These are phyloP conservation scores for Caiman crocodilus DNA, from an alignment of 2,797 vertebrate genomes.

Conservation along the genomic window DNA sequence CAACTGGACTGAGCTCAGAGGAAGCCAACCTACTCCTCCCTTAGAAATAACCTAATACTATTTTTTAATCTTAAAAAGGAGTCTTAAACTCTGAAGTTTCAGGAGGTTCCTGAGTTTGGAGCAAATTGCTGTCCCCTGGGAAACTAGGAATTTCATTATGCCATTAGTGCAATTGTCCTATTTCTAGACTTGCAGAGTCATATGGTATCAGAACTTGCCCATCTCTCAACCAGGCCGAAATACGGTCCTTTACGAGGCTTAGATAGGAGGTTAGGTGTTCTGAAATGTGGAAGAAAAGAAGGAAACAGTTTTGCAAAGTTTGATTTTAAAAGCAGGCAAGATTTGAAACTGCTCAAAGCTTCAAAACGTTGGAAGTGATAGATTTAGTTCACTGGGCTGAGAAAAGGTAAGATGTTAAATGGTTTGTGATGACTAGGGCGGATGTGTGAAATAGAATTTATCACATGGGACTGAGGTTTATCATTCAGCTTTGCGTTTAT, in stretches of 20 bases:
- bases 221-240: background rate
- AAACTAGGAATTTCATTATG: background rate
- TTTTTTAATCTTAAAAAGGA: background rate
- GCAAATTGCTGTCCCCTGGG: background rate
- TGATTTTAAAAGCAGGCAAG: background rate
- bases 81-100: background rate
- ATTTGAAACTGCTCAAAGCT: constrained; percentile 2
- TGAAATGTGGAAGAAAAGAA: background rate
- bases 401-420: constrained; percentile 53
- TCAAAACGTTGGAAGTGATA: constrained; percentile 39
- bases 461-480: background rate
- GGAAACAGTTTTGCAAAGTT: background rate
- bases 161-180: background rate
- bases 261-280: background rate
- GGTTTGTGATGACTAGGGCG: constrained; percentile 55
- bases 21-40: background rate
- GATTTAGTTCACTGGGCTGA: constrained; percentile 8
- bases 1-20: background rate
- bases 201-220: background rate
- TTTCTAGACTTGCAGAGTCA: constrained; percentile 27
- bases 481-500: background rate
- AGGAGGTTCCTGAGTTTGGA: background rate
- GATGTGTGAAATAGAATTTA: background rate
- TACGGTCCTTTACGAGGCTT: background rate
- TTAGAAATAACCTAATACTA: background rate